Evolutionary conservation across 2,113 vertebrate genomes (phyloP).

Genomic region (Pelecanoides urinatrix): DNA sequence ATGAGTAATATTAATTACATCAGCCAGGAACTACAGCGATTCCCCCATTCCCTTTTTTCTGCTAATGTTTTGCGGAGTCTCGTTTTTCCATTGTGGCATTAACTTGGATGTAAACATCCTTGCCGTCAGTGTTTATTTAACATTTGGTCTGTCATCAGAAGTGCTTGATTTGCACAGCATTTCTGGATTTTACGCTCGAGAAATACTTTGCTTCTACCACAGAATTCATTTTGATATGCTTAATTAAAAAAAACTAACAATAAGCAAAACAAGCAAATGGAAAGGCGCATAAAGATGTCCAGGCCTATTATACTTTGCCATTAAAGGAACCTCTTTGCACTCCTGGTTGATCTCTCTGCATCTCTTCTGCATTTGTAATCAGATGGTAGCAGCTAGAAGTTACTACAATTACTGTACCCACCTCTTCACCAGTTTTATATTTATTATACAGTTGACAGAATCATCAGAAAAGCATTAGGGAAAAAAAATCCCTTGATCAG

Average conservation of each 20-base stretch:
- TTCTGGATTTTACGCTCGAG: not conserved
- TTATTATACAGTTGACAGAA: not conserved
- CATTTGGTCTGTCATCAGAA: not conserved
- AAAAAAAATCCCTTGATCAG: not conserved
- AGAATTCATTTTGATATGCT: not conserved
- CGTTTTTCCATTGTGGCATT: not conserved
- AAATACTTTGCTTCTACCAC: not conserved
- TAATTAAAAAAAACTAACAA: not conserved
- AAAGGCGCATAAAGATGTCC: not conserved
- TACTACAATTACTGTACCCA: not conserved
- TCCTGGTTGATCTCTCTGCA: not conserved
- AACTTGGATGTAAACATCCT: not conserved
- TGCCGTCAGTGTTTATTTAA: not conserved
- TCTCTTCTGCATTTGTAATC: not conserved
- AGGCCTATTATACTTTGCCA: not conserved
- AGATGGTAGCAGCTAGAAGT: not conserved
- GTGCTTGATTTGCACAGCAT: not conserved
- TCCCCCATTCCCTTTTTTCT: not conserved
- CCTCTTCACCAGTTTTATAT: not conserved
- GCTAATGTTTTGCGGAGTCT: not conserved
- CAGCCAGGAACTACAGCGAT: not conserved
- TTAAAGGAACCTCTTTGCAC: not conserved
- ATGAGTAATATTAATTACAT: not conserved
- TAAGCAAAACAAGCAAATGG: not conserved
- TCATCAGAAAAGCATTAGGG: not conserved